These are phyloP conservation scores for Andrena haemorrhoa DNA, from an alignment of 2,888 invertebrate genomes.

Conservation along the genomic window DNA sequence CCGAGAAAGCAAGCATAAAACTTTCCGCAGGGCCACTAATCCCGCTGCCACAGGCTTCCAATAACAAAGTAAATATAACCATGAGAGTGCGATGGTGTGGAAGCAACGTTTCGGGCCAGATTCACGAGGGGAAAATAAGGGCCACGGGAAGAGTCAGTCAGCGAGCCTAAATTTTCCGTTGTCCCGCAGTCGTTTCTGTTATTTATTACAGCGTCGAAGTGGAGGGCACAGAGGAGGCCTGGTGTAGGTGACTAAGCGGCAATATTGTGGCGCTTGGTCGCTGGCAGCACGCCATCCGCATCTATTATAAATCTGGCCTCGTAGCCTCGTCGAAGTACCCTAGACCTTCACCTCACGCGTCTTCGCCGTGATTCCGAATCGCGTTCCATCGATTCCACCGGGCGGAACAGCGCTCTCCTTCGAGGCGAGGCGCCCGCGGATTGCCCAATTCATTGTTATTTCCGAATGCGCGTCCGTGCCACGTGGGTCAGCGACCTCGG, in stretches of 20 bases:
- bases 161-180: constrained; percentile 66
- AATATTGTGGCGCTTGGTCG: constrained; percentile 73
- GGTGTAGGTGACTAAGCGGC: constrained; percentile 71
- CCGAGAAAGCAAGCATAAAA: constrained; percentile 7
- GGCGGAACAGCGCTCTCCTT: constrained; percentile 4
- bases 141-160: constrained; percentile 27
- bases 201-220: constrained; percentile 60
- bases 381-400: constrained; percentile 25
- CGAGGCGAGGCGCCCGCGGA: background rate
- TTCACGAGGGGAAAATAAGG: background rate
- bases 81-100: background rate
- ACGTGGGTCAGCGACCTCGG: background rate
- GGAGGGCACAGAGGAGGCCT: constrained; percentile 64
- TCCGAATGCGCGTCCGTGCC: background rate
- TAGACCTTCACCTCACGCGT: constrained; percentile 73
- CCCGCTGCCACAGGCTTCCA: background rate
- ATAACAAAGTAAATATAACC: constrained; percentile 25
- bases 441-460: background rate
- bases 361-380: constrained; percentile 29
- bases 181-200: constrained; percentile 56
- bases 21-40: background rate
- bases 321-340: constrained; percentile 62
- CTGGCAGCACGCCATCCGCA: constrained; percentile 71
- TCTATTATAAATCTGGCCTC: constrained; percentile 73
- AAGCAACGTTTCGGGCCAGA: background rate